A percentile compares a stretch with the other conserved stretches of the same genome.
Conservation (phyloP, 2,888 invertebrate species). For the Platycheirus rosarum region DNA sequence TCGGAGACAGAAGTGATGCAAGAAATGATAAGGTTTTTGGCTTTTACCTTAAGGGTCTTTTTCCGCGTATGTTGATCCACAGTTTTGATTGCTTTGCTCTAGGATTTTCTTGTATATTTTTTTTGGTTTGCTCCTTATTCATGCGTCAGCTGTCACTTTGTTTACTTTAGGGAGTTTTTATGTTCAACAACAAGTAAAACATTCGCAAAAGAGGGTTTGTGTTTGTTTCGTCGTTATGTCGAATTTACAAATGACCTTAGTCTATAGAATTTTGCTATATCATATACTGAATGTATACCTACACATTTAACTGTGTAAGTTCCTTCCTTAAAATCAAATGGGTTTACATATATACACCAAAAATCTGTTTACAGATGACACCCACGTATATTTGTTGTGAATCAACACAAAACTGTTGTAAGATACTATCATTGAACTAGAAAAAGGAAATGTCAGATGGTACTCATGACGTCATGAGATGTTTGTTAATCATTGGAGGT, state of each 20-base stretch:
- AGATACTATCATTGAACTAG: no score
- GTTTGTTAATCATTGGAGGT: no score
- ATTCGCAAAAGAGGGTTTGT: constrained; percentile 5
- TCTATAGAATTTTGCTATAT: background rate
- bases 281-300: no score
- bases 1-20: background rate
- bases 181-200: constrained; percentile 28
- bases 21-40: background rate
- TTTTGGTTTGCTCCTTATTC: constrained; percentile 25
- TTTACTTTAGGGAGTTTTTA: constrained; percentile 3
- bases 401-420: no score
- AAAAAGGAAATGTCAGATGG: no score
- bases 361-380: background rate
- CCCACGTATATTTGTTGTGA: background rate
- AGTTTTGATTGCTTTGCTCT: background rate
- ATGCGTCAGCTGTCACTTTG: constrained; percentile 55
- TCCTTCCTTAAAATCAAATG: background rate
- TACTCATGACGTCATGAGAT: no score
- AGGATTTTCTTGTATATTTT: background rate
- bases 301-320: no score
- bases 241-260: background rate
- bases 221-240: constrained; percentile 2
- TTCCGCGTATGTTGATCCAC: background rate
- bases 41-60: constrained; percentile 1
- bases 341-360: background rate